Evolutionary conservation across 2,888 invertebrate genomes (phyloP).

Genomic region (Agriopis aurantiaria): DNA sequence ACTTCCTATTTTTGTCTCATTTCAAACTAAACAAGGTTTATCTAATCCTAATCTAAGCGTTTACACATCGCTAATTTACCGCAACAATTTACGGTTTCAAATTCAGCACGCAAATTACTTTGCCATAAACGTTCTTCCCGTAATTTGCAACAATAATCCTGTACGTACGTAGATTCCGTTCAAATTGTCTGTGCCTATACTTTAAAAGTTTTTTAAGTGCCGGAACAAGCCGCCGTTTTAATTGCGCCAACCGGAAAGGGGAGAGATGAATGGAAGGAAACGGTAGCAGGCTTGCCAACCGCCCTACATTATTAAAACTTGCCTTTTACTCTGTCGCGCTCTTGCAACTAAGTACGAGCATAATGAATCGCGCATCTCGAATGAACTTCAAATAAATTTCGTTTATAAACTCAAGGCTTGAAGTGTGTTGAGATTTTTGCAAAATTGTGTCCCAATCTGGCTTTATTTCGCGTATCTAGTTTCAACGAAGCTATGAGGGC

Average conservation of each 20-base stretch:
- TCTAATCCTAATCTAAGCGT: conserved; percentile 32
- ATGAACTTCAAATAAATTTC: conserved; percentile 70
- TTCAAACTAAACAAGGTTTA: conserved; percentile 24
- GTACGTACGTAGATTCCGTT: conserved; percentile 63
- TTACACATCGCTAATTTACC: conserved; percentile 37
- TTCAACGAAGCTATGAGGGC: conserved; percentile 51
- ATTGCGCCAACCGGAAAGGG: conserved; percentile 84
- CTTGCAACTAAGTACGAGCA: conserved; percentile 71
- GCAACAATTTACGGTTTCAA: conserved; percentile 44
- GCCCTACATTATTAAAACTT: conserved; percentile 85
- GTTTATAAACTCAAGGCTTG: conserved; percentile 50
- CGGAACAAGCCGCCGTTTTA: conserved; percentile 84
- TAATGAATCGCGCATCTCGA: conserved; percentile 78
- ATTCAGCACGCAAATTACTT: conserved; percentile 54
- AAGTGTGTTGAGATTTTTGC: conserved; percentile 51
- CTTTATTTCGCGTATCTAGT: conserved; percentile 49
- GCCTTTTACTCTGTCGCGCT: conserved; percentile 75
- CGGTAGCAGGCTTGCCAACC: conserved; percentile 80
- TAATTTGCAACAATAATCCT: conserved; percentile 68
- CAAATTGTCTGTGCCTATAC: conserved; percentile 79
- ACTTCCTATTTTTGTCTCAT: conserved; percentile 2
- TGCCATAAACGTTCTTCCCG: conserved; percentile 57
- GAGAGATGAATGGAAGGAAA: conserved; percentile 85
- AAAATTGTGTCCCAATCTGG: conserved; percentile 46
- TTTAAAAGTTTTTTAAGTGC: conserved; percentile 84